phyloP scores from a whole-genome alignment of 2,888 invertebrate species.

The Crematogaster levior region DNA sequence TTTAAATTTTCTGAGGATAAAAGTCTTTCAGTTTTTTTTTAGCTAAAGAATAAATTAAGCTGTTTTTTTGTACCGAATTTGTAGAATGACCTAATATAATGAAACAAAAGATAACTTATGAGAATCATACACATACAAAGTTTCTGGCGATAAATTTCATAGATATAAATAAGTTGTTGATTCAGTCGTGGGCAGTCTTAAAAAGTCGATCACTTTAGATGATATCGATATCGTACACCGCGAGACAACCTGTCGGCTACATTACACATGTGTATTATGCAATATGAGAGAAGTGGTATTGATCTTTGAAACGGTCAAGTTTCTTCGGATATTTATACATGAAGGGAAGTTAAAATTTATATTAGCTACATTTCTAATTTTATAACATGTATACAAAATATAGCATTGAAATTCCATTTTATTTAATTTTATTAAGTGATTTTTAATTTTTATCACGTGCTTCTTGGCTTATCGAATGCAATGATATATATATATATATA shows the following conservation, averaged over 20 bases:
- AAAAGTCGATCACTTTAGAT: constrained; percentile 30
- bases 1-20: too few relatives aligned
- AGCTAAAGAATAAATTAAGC: too few relatives aligned
- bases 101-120: too few relatives aligned
- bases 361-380: not conserved
- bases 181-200: not conserved
- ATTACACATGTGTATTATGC: not conserved
- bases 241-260: constrained; percentile 26
- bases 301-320: not conserved
- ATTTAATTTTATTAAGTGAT: not conserved
- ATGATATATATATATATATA: too few relatives aligned
- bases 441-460: not conserved
- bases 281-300: not conserved
- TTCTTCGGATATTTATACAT: not conserved
- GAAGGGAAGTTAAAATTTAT: not conserved
- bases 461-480: not conserved
- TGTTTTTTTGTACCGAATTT: too few relatives aligned
- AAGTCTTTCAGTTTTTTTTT: too few relatives aligned
- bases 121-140: too few relatives aligned
- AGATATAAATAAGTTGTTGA: not conserved
- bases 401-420: not conserved
- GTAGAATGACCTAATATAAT: too few relatives aligned
- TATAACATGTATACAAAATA: not conserved
- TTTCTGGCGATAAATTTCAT: not conserved
- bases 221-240: not conserved